Percentiles rank a stretch among this genome's conserved stretches.
phyloP scores from a whole-genome alignment of 2,797 vertebrate species.

The Botia kubotai region DNA sequence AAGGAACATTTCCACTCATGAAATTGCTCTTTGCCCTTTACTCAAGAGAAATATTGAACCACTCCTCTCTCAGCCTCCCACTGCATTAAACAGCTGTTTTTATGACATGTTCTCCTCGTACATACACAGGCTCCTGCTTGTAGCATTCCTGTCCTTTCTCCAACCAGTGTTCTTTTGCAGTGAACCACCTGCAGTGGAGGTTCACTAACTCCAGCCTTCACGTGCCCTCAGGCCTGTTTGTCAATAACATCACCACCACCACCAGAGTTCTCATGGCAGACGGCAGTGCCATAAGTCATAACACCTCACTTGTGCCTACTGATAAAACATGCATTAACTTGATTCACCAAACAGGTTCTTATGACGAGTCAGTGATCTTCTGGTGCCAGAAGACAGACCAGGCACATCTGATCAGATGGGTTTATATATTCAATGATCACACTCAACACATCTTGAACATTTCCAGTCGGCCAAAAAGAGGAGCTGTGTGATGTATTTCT shows the following conservation, averaged over 20 bases:
- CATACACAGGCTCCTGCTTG: constrained; percentile 56
- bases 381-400: background rate
- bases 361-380: background rate
- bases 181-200: constrained; percentile 12
- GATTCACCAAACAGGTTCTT: background rate
- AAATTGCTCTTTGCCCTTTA: constrained; percentile 9
- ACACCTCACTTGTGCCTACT: background rate
- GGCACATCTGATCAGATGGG: background rate
- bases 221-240: background rate
- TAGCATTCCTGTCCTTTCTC: constrained; percentile 40
- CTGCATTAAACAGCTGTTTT: constrained; percentile 29
- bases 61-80: constrained; percentile 20
- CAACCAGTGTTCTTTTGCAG: constrained; percentile 7
- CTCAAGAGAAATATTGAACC: constrained; percentile 3
- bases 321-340: background rate
- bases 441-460: background rate
- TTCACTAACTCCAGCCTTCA: background rate
- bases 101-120: constrained; percentile 15
- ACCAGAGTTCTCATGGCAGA: background rate
- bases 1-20: background rate
- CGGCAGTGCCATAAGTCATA: background rate
- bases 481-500: constrained; percentile 8
- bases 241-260: background rate
- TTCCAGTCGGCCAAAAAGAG: background rate
- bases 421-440: background rate